A percentile compares a stretch with the other conserved stretches of the same genome.
phyloP scores from a whole-genome alignment of 2,113 vertebrate species.

The Sarotherodon lohbergeri region DNA sequence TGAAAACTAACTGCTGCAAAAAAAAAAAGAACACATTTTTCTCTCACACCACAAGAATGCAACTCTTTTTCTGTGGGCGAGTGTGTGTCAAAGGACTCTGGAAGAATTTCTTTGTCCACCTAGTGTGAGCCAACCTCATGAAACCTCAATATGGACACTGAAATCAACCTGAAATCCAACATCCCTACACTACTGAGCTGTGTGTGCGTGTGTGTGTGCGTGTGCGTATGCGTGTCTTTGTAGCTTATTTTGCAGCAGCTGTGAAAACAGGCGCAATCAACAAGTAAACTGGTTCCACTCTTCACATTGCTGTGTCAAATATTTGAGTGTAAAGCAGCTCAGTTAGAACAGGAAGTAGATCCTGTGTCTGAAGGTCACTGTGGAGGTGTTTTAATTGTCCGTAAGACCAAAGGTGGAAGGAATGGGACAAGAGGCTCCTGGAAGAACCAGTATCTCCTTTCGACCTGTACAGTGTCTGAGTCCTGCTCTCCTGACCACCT shows the following conservation, averaged over 20 bases:
- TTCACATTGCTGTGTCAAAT: slow-evolving; percentile 8
- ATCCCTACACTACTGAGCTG: not conserved
- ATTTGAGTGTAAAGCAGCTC: slow-evolving; percentile 45
- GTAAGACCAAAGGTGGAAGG: slow-evolving; percentile 57
- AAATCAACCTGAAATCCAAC: not conserved
- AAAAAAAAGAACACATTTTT: not conserved
- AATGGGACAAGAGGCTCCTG: slow-evolving; percentile 40
- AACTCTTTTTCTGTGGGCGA: not conserved
- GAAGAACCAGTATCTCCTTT: not conserved
- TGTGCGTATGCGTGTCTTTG: slow-evolving; percentile 25
- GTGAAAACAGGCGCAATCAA: slow-evolving; percentile 23
- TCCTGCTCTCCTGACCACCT: not conserved
- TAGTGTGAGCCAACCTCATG: not conserved
- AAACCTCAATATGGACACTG: not conserved
- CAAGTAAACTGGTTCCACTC: slow-evolving; percentile 17
- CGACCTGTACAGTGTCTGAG: not conserved
- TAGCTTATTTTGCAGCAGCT: slow-evolving; percentile 66
- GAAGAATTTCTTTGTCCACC: not conserved
- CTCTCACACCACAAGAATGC: not conserved
- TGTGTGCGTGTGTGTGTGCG: not conserved
- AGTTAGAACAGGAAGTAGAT: slow-evolving; percentile 14
- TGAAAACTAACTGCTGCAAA: not conserved
- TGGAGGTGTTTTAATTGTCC: slow-evolving; percentile 16
- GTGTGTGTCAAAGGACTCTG: not conserved
- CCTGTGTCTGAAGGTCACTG: not conserved